A percentile compares a stretch with the other conserved stretches of the same genome.
Evolutionary conservation across 2,797 vertebrate species (phyloP).

Genomic region (Phrynocephalus guinanensis): DNA sequence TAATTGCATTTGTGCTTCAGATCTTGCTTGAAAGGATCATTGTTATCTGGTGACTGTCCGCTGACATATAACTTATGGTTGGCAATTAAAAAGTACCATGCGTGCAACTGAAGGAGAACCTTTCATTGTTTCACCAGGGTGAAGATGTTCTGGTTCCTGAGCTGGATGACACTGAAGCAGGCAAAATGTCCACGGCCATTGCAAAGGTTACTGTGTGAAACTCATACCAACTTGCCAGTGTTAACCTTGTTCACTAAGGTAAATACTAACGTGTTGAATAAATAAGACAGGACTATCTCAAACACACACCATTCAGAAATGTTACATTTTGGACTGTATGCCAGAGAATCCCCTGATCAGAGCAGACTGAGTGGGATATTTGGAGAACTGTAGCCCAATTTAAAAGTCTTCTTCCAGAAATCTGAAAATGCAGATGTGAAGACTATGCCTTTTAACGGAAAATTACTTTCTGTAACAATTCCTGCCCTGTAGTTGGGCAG

Average conservation of each 20-base stretch:
- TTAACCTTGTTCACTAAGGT: constrained; percentile 91
- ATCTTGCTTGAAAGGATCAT: not conserved
- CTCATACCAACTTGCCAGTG: constrained; percentile 72
- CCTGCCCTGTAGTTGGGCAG: not conserved
- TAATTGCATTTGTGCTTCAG: constrained; percentile 38
- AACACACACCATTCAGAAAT: not conserved
- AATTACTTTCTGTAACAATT: not conserved
- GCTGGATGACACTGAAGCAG: constrained; percentile 57
- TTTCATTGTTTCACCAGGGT: constrained; percentile 72
- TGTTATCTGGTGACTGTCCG: constrained; percentile 43
- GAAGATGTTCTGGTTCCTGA: constrained; percentile 74
- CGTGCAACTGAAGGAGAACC: constrained; percentile 31
- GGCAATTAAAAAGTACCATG: constrained; percentile 38
- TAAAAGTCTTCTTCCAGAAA: too few species aligned
- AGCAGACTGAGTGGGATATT: too few species aligned
- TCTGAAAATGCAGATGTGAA: not conserved
- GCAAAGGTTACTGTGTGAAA: constrained; percentile 65
- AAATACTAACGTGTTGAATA: constrained; percentile 47
- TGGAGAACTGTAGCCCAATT: too few species aligned
- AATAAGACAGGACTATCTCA: not conserved
- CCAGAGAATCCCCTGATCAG: too few species aligned
- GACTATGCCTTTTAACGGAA: not conserved
- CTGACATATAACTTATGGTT: constrained; percentile 31
- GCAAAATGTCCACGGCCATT: constrained; percentile 54
- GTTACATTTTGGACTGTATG: too few species aligned